Conservation (phyloP, 2,888 invertebrate species). For the Scaptomyza flava region DNA sequence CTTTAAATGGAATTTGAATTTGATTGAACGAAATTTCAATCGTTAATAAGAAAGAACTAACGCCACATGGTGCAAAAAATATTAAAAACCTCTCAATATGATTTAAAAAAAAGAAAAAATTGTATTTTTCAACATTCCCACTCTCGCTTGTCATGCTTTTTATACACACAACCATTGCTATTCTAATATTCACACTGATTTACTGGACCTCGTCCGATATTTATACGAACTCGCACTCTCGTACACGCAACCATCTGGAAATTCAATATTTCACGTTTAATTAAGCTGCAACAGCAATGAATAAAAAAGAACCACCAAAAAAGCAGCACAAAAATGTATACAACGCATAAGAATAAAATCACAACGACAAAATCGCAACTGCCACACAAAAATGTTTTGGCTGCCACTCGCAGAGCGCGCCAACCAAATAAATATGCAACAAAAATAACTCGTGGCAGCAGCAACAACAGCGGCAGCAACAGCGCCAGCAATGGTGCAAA, state of each 20-base stretch:
- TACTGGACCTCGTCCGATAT: conserved; percentile 36
- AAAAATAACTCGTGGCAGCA: conserved; percentile 34
- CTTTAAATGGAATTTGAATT: background rate
- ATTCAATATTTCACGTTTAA: conserved; percentile 74
- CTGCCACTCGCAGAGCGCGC: conserved; percentile 41
- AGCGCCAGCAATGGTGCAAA: conserved; percentile 44
- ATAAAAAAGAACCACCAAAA: conserved; percentile 27
- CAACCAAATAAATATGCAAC: conserved; percentile 58
- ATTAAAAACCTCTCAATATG: background rate
- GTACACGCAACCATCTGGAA: conserved; percentile 54
- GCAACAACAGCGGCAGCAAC: background rate
- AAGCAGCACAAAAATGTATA: conserved; percentile 10
- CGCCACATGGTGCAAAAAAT: background rate
- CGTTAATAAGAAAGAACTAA: background rate
- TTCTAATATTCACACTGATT: conserved; percentile 47
- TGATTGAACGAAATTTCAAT: background rate
- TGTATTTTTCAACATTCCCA: background rate
- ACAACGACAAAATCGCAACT: conserved; percentile 69
- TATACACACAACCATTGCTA: background rate
- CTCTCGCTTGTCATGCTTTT: background rate
- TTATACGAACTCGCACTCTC: conserved; percentile 33
- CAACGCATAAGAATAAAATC: conserved; percentile 49
- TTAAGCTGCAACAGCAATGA: conserved; percentile 65
- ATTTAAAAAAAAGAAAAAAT: background rate
- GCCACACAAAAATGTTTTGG: conserved; percentile 57